Evolutionary conservation across 2,113 vertebrate genomes (phyloP).

Genomic region (Gadus chalcogrammus): DNA sequence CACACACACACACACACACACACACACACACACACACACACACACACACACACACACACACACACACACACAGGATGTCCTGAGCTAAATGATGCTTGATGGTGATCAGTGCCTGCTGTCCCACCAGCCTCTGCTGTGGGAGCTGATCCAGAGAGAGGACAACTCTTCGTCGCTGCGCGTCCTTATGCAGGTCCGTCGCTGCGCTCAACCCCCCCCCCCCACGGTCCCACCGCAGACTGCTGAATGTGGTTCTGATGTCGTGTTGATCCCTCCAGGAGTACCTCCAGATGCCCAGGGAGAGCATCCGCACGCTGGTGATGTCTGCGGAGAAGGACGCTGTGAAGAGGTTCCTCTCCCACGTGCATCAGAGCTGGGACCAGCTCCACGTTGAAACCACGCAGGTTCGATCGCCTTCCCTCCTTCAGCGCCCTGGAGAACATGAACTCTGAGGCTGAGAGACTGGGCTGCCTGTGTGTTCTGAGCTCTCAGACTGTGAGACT

Average conservation of each 20-base stretch:
- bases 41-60: background rate
- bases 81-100: too few relatives aligned
- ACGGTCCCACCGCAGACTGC: background rate
- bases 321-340: slow-evolving; percentile 81
- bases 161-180: slow-evolving; percentile 76
- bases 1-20: too few relatives aligned
- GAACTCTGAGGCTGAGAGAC: background rate
- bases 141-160: slow-evolving; percentile 80
- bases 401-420: slow-evolving; percentile 45
- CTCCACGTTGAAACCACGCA: slow-evolving; percentile 73
- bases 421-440: background rate
- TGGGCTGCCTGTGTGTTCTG: background rate
- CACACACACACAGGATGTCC: background rate
- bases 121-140: slow-evolving; percentile 79
- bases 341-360: slow-evolving; percentile 78
- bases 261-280: slow-evolving; percentile 70
- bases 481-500: background rate
- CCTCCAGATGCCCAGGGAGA: slow-evolving; percentile 79
- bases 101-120: slow-evolving; percentile 3
- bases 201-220: background rate
- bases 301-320: slow-evolving; percentile 80
- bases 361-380: slow-evolving; percentile 81
- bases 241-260: background rate
- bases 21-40: too few relatives aligned
- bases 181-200: slow-evolving; percentile 75